Base-by-base conservation (phyloP, 2,888 invertebrate genomes). In the Mimumesa dahlbomi region DNA sequence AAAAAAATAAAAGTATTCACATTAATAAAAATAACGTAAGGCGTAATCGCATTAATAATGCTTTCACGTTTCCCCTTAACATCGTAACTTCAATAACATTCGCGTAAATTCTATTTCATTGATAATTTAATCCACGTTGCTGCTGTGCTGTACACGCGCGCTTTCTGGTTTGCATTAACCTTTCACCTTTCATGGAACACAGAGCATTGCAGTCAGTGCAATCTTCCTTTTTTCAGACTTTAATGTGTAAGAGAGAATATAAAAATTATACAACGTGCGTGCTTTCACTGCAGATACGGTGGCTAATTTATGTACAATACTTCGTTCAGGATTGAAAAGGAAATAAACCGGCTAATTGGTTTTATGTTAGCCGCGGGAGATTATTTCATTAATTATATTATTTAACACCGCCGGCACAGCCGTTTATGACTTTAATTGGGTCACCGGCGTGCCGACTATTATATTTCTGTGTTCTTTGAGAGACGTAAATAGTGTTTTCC, bases 1-100 rank as follows among this genome's bases (percentile, higher is more conserved):
- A 87, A 50, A 67, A 66, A 5, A 42, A n/a, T 14, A 13, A 57
- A 6, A 48, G 2, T 2, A 19, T 6, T 13, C 2, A 29, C 18
- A 61, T 50, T 49, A 61, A 53, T 22, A 6, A 19, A 36, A 42
- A 40, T n/a, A n/a, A n/a, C n/a, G n/a, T n/a, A n/a, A 25, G 7
- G 7, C 25, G 25, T 5, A 25, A 25, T 25, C 25, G 25, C 4
- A 25, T 25, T 25, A 25, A 25, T 25, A 5, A 25, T 25, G 25
- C 25, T 25, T 3, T 19, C 21, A 6, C 13, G 9, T 25, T 3
- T 19, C 21, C 6, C 13, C 6, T 4, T n/a, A 1, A 25, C 31
- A 34, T 21, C 6, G 25, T 38, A n/a, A n/a, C n/a, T n/a, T n/a
- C n/a, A n/a, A n/a, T n/a, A n/a, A n/a, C n/a, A n/a, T n/a, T n/a